phyloP scores from a whole-genome alignment of 2,113 vertebrate species.

The Ifrita kowaldi region DNA sequence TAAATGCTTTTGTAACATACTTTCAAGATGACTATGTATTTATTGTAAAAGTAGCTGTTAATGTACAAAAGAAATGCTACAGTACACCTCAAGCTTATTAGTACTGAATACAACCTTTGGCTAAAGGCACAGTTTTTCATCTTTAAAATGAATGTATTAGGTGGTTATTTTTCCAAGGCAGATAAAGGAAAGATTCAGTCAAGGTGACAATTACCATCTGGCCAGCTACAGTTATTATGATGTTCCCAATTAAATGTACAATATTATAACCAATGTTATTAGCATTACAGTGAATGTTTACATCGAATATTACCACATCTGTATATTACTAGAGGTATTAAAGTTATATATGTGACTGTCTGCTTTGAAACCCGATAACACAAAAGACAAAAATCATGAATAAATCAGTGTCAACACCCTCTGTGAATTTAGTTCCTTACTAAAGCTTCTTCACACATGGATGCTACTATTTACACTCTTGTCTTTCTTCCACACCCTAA shows the following conservation, averaged over 20 bases:
- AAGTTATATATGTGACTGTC: not conserved
- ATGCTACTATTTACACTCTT: not conserved
- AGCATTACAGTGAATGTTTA: not conserved
- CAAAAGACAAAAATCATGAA: not conserved
- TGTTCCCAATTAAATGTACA: not conserved
- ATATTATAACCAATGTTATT: not conserved
- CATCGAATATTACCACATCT: not conserved
- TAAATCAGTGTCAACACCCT: not conserved
- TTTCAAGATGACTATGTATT: not conserved
- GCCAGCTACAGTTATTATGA: not conserved
- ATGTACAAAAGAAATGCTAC: not conserved
- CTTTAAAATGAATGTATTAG: not conserved
- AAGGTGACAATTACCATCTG: slow-evolving; percentile 63
- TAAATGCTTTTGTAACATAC: not conserved
- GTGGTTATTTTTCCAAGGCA: not conserved
- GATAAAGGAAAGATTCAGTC: slow-evolving; percentile 40
- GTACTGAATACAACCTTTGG: not conserved
- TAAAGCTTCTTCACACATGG: not conserved
- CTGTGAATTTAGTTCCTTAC: not conserved
- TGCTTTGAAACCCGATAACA: not conserved
- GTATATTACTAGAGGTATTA: not conserved
- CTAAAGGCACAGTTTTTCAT: not conserved
- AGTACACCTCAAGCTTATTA: not conserved
- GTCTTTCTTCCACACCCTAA: not conserved
- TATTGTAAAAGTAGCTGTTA: not conserved